Evolutionary conservation across 2,888 invertebrate species (phyloP).

Genomic region (Leucoptera coffeella): DNA sequence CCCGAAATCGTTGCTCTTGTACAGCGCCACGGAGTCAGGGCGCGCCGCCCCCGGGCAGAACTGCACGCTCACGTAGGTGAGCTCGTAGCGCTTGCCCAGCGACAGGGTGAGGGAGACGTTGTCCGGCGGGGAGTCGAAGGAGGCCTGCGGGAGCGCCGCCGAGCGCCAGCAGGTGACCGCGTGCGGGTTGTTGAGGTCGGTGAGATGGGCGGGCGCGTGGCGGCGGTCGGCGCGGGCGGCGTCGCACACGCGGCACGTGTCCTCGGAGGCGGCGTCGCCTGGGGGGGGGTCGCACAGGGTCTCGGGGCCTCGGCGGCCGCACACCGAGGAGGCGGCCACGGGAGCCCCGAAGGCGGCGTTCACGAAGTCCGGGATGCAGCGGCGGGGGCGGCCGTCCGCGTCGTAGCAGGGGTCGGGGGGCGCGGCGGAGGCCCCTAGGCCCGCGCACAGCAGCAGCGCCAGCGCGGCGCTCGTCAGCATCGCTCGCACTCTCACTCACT

Average conservation of each 20-base stretch:
- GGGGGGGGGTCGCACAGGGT: conserved; percentile 65
- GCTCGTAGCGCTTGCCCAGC: conserved; percentile 93
- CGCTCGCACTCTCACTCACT: conserved; percentile 38
- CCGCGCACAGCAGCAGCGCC: conserved; percentile 33
- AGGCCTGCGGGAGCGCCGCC: conserved; percentile 69
- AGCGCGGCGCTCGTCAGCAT: no score
- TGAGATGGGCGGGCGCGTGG: conserved; percentile 80
- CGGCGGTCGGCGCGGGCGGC: conserved; percentile 67
- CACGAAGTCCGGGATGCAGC: conserved; percentile 97
- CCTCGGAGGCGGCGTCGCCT: conserved; percentile 29
- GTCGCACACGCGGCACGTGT: conserved; percentile 79
- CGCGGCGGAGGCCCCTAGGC: conserved; percentile 55
- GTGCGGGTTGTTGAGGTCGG: conserved; percentile 94
- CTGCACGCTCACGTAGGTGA: conserved; percentile 94
- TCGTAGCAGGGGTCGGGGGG: conserved; percentile 85
- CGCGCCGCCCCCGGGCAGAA: conserved; percentile 89
- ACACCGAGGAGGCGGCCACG: conserved; percentile 83
- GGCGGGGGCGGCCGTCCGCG: conserved; percentile 74
- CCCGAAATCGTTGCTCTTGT: conserved; percentile 95
- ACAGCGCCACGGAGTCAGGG: conserved; percentile 95
- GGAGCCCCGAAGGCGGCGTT: conserved; percentile 94
- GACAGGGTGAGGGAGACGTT: conserved; percentile 92
- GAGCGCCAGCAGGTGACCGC: conserved; percentile 99
- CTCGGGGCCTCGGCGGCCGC: conserved; percentile 74
- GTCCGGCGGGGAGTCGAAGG: conserved; percentile 73